Conservation (phyloP, 1,140 invertebrate genomes). For the Frieseomelitta varia region DNA sequence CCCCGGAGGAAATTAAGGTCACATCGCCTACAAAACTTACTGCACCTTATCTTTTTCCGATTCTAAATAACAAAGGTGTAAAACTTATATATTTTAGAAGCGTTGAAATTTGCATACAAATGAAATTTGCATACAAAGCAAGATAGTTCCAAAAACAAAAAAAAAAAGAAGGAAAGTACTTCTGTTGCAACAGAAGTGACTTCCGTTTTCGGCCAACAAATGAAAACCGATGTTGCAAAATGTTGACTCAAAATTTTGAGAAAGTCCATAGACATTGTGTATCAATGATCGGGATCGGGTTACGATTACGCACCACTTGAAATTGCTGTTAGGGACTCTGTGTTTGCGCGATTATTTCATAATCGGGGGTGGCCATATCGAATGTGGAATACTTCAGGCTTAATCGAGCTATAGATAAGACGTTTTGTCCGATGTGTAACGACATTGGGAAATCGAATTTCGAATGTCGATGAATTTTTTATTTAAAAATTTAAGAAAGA, state of each 20-base stretch:
- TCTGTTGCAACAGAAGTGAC: not conserved
- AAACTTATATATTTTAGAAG: too few species aligned
- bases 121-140: not conserved
- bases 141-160: not conserved
- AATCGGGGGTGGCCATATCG: not conserved
- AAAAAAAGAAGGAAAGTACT: not conserved
- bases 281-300: not conserved
- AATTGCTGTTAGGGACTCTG: constrained; percentile 1
- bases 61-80: not conserved
- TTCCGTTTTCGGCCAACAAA: too few species aligned
- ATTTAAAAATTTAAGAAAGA: too few species aligned
- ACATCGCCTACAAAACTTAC: not conserved
- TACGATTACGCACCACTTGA: not conserved
- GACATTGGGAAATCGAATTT: too few species aligned
- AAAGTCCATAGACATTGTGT: not conserved
- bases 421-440: not conserved
- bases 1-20: not conserved
- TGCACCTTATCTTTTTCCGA: not conserved
- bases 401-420: not conserved
- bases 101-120: not conserved
- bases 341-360: not conserved
- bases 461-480: not conserved
- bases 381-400: not conserved
- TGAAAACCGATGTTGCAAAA: too few species aligned
- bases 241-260: not conserved